Conservation (phyloP, 1,140 invertebrate species). For the Nixonia krombeini region DNA sequence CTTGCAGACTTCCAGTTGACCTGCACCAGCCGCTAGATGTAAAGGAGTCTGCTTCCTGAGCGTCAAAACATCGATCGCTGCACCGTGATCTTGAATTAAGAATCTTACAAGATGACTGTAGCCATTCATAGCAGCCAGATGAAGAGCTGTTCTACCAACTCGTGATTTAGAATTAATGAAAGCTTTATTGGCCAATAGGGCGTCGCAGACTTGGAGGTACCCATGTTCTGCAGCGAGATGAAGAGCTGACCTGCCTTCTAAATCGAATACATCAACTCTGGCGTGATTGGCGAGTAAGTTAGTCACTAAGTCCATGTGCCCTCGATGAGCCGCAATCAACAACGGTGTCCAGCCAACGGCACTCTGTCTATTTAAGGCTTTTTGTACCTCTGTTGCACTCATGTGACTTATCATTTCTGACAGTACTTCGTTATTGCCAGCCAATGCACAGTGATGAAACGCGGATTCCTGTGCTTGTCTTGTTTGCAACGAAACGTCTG, state of each 20-base stretch:
- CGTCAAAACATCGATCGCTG: conserved; percentile 94
- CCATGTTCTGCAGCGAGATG: conserved; percentile 96
- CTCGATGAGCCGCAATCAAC: conserved; percentile 88
- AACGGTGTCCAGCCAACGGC: conserved; percentile 95
- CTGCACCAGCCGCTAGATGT: conserved; percentile 91
- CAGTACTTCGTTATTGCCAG: conserved; percentile 96
- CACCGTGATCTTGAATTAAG: conserved; percentile 93
- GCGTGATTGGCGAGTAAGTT: conserved; percentile 92
- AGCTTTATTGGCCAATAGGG: conserved; percentile 95
- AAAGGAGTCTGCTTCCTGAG: conserved; percentile 91
- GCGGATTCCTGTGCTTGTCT: conserved; percentile 92
- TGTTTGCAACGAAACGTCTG: conserved; percentile 88
- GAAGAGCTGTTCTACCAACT: conserved; percentile 86
- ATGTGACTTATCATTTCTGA: conserved; percentile 94
- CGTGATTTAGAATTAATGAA: conserved; percentile 97
- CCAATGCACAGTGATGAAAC: conserved; percentile 94
- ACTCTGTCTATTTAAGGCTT: conserved; percentile 94
- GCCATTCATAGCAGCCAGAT: conserved; percentile 95
- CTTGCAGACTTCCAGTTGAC: conserved; percentile 95
- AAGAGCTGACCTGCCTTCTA: conserved; percentile 93
- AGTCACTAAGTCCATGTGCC: conserved; percentile 87
- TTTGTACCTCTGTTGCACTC: conserved; percentile 87
- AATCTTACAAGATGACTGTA: conserved; percentile 90
- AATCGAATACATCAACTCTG: conserved; percentile 98
- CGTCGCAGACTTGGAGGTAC: conserved; percentile 91